These are phyloP conservation scores for Pseudomyrmex flavicornis DNA, from an alignment of 1,140 invertebrate species.

Conservation along the genomic window DNA sequence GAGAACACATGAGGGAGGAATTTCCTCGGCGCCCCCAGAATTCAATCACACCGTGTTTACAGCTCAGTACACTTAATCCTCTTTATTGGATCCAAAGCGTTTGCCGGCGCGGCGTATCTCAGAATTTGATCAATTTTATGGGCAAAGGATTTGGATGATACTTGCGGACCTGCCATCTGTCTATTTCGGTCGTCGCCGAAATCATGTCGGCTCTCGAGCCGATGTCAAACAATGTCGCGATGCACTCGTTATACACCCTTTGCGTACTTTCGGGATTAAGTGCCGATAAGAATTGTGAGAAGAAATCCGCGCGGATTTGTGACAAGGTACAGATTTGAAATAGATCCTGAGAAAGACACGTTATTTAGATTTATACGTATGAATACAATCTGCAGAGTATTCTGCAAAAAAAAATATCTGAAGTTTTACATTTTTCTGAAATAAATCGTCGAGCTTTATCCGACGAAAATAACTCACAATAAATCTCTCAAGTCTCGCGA, in stretches of 20 bases:
- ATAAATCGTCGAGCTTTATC: too few species aligned
- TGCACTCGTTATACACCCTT: conserved; percentile 5
- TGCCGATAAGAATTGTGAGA: too few species aligned
- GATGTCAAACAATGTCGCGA: conserved; percentile 14
- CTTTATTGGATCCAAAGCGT: conserved; percentile 80
- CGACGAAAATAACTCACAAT: too few species aligned
- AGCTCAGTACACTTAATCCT: conserved; percentile 80
- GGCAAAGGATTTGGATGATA: conserved; percentile 74
- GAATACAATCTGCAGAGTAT: too few species aligned
- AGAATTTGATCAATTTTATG: conserved; percentile 77
- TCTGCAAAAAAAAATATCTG: too few species aligned
- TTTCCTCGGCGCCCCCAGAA: conserved; percentile 74
- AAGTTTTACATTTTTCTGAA: too few species aligned
- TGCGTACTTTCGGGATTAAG: too few species aligned
- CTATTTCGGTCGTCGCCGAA: conserved; percentile 58
- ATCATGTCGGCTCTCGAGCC: conserved; percentile 54
- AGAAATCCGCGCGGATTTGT: too few species aligned
- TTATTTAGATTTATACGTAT: too few species aligned
- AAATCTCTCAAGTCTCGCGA: too few species aligned
- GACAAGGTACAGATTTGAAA: too few species aligned
- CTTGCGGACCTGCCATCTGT: conserved; percentile 70
- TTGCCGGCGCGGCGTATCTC: conserved; percentile 70
- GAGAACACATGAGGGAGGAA: conserved; percentile 49
- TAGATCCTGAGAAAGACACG: too few species aligned
- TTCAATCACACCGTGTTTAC: conserved; percentile 82